Evolutionary conservation across 2,888 invertebrate species (phyloP).

Genomic region (Andrena haemorrhoa): DNA sequence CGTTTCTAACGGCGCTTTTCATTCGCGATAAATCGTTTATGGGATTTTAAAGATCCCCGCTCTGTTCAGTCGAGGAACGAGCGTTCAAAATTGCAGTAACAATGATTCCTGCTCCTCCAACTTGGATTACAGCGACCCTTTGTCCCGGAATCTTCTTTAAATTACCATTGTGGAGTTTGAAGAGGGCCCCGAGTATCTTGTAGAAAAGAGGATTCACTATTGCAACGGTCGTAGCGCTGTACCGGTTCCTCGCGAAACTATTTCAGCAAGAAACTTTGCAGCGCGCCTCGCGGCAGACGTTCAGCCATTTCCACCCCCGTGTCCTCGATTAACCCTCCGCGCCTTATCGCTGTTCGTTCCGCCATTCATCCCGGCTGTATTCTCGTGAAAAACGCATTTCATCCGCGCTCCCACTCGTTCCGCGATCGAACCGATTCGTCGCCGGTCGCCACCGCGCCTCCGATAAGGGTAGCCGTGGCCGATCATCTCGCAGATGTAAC

Average conservation of each 20-base stretch:
- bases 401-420: slow-evolving; percentile 4
- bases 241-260: too few relatives aligned
- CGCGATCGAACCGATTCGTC: neutral
- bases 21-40: slow-evolving; percentile 51
- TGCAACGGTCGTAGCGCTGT: too few relatives aligned
- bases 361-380: neutral
- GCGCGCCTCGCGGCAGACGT: neutral
- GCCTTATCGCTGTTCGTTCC: neutral
- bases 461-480: slow-evolving; percentile 36
- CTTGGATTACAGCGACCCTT: neutral
- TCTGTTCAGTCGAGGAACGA: neutral
- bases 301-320: neutral
- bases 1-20: slow-evolving; percentile 21
- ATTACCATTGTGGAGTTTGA: too few relatives aligned
- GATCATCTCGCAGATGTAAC: slow-evolving; percentile 48
- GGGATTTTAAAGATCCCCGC: neutral
- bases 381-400: slow-evolving; percentile 24
- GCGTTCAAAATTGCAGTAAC: neutral
- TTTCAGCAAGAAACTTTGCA: too few relatives aligned
- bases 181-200: too few relatives aligned
- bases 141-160: neutral
- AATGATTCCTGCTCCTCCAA: neutral
- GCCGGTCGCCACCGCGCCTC: slow-evolving; percentile 6
- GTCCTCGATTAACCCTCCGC: slow-evolving; percentile 1
- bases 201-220: too few relatives aligned